Evolutionary conservation across 1,140 invertebrate genomes (phyloP), one percentile per base, ranked within the genome.

Genomic region (Drosophila jambulina): DNA sequence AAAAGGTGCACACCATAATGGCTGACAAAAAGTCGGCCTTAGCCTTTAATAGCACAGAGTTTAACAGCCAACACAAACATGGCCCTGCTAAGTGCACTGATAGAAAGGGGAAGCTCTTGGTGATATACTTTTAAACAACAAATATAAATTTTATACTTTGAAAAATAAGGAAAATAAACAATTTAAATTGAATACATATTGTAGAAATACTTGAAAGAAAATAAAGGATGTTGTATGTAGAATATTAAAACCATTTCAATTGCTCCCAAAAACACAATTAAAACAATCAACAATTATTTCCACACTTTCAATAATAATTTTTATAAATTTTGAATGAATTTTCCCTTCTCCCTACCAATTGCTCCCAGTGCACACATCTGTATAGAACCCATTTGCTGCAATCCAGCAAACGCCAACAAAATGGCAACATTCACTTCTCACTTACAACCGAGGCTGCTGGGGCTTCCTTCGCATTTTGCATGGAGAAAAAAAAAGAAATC

Each of bases 1-100:
- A 88, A 88, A 84, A 88, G 84, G 84, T 87, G 80, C 62, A 62
- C 84, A 88, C 82, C 85, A 88, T 88, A 88, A 88, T 88, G 84
- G 85, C 84, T 90, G 84, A 88, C 84, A 88, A 88, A 88, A 88
- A 88, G 85, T 88, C 84, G 84, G 84, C 84, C 84, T 88, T 88
- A 88, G 84, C 84, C 84, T 88, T 88, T 88, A 88, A 88, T 88
- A 90, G 84, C 75, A 79, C 65, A 68, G 84, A 88, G 84, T 88
- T 88, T 88, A 88, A 88, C 84, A 81, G 85, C 85, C 84, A 87
- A 87, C 84, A 87, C 84, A 87, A 88, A 80, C 80, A 84, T 59
- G 81, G 49, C 56, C 49, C 63, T 43, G 58, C 36, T 63, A 27
- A 9, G 21, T 19, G 58, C 71, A 75, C 71, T 75, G 48, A 8